Conservation (phyloP, 2,113 vertebrate genomes). For the Hymenochirus boettgeri region DNA sequence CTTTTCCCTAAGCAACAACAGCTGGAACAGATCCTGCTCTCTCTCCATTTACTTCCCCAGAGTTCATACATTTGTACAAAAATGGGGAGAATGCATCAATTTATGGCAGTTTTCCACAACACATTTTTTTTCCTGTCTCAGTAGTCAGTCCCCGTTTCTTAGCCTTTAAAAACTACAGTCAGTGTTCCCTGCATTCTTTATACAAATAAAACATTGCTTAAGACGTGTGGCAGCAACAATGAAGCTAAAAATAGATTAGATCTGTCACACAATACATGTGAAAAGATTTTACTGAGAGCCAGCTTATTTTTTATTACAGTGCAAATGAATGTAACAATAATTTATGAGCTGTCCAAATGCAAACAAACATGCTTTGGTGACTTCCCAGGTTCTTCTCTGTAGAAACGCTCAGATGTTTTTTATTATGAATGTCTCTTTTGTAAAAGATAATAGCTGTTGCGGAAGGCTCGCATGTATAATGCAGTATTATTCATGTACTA, state of each 20-base stretch:
- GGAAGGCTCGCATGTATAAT: constrained; percentile 7
- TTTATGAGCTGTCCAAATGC: constrained; percentile 35
- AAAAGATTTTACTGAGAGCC: constrained; percentile 16
- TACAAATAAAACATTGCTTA: constrained; percentile 14
- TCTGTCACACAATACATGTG: constrained; percentile 29
- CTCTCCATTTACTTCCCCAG: constrained; percentile 28
- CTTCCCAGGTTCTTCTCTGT: constrained; percentile 14
- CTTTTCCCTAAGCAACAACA: constrained; percentile 34
- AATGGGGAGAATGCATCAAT: constrained; percentile 8
- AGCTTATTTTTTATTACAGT: constrained; percentile 20
- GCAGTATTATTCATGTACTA: constrained; percentile 5
- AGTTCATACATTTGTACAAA: constrained; percentile 25
- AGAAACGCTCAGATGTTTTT: constrained; percentile 12
- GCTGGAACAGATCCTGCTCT: constrained; percentile 32
- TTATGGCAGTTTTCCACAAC: constrained; percentile 21
- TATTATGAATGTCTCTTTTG: constrained; percentile 24
- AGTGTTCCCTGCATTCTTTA: constrained; percentile 6
- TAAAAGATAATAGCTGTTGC: constrained; percentile 18
- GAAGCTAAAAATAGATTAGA: constrained; percentile 31
- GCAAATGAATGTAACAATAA: constrained; percentile 31
- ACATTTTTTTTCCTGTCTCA: background rate
- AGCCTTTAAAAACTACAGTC: no score
- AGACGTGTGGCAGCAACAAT: background rate
- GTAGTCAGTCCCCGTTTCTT: background rate
- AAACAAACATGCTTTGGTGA: constrained; percentile 23